Percentiles rank a stretch among this genome's conserved stretches.
Evolutionary conservation across 2,888 invertebrate genomes (phyloP).

Genomic region (Aethes cnicana): DNA sequence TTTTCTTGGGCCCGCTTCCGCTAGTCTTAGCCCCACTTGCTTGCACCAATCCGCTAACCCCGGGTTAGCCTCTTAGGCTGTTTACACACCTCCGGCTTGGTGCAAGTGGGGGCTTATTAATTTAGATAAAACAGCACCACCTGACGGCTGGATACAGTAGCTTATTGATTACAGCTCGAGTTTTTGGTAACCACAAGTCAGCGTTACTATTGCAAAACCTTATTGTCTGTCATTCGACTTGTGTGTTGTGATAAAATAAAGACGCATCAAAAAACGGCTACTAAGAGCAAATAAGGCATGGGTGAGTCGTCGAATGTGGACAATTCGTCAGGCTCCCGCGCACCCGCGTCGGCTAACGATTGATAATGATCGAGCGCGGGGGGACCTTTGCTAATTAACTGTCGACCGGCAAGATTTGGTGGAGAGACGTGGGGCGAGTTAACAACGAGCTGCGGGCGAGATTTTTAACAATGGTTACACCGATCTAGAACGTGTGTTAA

Average conservation of each 20-base stretch:
- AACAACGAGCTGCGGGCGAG: slow-evolving; percentile 1
- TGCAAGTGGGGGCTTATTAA: too few relatives aligned
- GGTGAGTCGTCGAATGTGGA: slow-evolving; percentile 34
- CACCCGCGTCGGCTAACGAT: slow-evolving; percentile 35
- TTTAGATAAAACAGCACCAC: too few relatives aligned
- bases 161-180: too few relatives aligned
- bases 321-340: slow-evolving; percentile 42
- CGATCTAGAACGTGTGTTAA: too few relatives aligned
- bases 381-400: slow-evolving; percentile 33
- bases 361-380: slow-evolving; percentile 45
- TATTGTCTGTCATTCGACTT: not conserved
- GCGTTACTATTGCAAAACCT: slow-evolving; percentile 2
- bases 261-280: slow-evolving; percentile 26
- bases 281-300: slow-evolving; percentile 28
- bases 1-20: too few relatives aligned
- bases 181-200: too few relatives aligned
- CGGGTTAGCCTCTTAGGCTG: too few relatives aligned
- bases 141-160: too few relatives aligned
- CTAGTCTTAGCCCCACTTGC: too few relatives aligned
- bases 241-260: slow-evolving; percentile 10
- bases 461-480: not conserved
- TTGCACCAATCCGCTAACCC: too few relatives aligned
- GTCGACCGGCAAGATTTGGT: slow-evolving; percentile 31
- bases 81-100: too few relatives aligned
- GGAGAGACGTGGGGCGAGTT: slow-evolving; percentile 17